Evolutionary conservation across 2,888 invertebrate species (phyloP), one percentile per base, ranked within the genome.

Genomic region (Latrodectus elegans): DNA sequence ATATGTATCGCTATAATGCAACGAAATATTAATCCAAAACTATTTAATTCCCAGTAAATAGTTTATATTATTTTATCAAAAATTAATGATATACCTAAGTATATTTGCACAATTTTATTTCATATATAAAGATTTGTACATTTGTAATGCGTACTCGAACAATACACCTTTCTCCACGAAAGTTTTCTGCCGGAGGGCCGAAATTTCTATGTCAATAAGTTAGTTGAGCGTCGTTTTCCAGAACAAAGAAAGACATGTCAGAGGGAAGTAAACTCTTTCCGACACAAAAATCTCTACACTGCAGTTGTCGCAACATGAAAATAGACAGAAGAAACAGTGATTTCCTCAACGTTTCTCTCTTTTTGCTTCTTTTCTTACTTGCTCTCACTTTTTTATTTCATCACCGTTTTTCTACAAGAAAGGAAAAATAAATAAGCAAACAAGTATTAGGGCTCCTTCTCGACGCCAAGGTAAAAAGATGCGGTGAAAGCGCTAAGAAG

Each of bases 251-350:
- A 76, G 75, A 17, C 14, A 75, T 38, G 12, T 38, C 38, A 22
- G 74, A 22, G 11, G 64, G 51, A 76, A 51, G 65, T 65, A 26
- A 65, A 65, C 51, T 55, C 26, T 26, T 49, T 74, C 53, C 64
- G 64, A 51, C 17, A n/a, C 67, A n/a, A 38, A 82, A 82, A 82
- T 82, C 81, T 70, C 51, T 68, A 55, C 75, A 38, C 55, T 55
- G 70, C 26, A 70, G 76, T 71, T 76, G 52, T 71, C 73, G 64
- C 71, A 71, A 83, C 83, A 76, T 71, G 71, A 83, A 83, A 76
- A 83, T 83, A 65, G 76, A 76, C 51, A 71, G 60, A 51, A 53
- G 70, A 76, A 49, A 76, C 71, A 38, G 70, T 51, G 76, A 83
- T 83, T 83, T 71, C 76, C 26, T n/a, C n/a, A 38, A 38, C 55